These are phyloP conservation scores for Oreohelix idahoensis DNA, from an alignment of 1,140 invertebrate species.

Conservation along the genomic window DNA sequence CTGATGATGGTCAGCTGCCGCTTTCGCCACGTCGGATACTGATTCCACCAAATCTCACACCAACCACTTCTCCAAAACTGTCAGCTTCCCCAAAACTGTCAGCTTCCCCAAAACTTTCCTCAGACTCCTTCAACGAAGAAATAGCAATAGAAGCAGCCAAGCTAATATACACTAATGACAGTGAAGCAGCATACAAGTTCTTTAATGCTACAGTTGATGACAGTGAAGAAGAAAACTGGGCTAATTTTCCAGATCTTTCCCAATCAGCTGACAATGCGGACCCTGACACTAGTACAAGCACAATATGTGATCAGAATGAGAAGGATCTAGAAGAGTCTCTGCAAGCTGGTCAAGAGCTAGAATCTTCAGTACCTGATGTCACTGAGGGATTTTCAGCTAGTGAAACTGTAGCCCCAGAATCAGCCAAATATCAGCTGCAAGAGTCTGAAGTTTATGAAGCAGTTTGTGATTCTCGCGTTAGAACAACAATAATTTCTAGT, in stretches of 20 bases:
- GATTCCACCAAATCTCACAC: slow-evolving; percentile 65
- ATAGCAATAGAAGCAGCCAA: neutral
- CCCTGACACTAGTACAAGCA: neutral
- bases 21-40: slow-evolving; percentile 63
- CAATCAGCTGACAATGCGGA: neutral
- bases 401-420: neutral
- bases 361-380: neutral
- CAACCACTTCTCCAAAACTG: slow-evolving; percentile 54
- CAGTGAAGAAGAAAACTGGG: slow-evolving; percentile 50
- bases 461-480: too few relatives aligned
- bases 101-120: too few relatives aligned
- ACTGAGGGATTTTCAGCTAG: neutral
- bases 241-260: slow-evolving; percentile 49
- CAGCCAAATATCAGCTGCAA: too few relatives aligned
- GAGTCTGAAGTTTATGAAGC: too few relatives aligned
- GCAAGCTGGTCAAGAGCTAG: neutral
- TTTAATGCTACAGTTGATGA: slow-evolving; percentile 39
- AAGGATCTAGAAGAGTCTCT: neutral
- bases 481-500: too few relatives aligned
- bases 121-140: neutral
- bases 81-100: slow-evolving; percentile 35
- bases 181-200: slow-evolving; percentile 6
- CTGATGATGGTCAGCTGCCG: slow-evolving; percentile 54
- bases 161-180: slow-evolving; percentile 38
- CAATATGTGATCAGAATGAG: neutral